These are phyloP conservation scores for Antennarius maculatus DNA, from an alignment of 2,797 vertebrate genomes.

Conservation along the genomic window DNA sequence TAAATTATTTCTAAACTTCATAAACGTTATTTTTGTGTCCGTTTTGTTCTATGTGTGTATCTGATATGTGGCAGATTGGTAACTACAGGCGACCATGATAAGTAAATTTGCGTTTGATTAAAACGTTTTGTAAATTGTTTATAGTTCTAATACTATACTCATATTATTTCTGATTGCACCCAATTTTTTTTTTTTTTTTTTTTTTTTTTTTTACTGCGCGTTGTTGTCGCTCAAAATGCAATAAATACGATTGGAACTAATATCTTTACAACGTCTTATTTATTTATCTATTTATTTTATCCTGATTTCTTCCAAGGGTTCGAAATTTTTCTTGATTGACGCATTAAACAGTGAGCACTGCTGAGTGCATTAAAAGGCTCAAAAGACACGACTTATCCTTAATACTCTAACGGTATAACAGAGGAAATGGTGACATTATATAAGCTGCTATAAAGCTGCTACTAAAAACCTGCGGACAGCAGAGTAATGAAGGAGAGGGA, in stretches of 20 bases:
- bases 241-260: background rate
- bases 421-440: background rate
- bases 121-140: too few species aligned
- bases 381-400: background rate
- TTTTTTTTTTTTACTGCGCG: too few species aligned
- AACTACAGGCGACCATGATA: too few species aligned
- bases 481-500: background rate
- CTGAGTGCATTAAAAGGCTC: background rate
- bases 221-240: too few species aligned
- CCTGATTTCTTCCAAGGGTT: background rate
- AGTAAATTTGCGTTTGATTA: too few species aligned
- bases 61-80: too few species aligned
- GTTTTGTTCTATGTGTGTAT: too few species aligned
- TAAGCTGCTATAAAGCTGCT: background rate
- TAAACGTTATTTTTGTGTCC: too few species aligned
- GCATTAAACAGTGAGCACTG: background rate
- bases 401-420: background rate
- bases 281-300: background rate
- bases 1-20: too few species aligned
- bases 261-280: background rate
- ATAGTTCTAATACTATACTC: background rate
- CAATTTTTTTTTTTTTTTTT: background rate
- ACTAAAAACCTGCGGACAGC: background rate
- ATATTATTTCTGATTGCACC: background rate
- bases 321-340: conserved; percentile 1